Evolutionary conservation across 2,888 invertebrate genomes (phyloP), one percentile per base, ranked within the genome.

Genomic region (Theodoxus fluviatilis): DNA sequence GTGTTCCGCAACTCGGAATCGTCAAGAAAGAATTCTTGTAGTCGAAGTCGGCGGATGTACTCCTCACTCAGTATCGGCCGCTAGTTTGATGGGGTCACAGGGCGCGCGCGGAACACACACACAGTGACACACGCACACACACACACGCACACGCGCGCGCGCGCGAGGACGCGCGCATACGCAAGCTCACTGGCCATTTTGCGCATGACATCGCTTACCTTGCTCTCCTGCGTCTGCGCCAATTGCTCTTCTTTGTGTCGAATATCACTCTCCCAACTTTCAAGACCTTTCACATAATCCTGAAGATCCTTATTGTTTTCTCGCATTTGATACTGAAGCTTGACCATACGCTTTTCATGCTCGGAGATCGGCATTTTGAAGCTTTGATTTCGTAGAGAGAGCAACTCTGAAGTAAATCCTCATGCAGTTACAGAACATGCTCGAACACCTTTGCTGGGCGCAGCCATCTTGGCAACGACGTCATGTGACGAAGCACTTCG

Each of bases 261-360:
- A 12, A 86, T 84, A 12, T 85, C 84, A 4, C 75, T 74, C 75
- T 82, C 82, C 86, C 86, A 86, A 40, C 71, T 79, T 85, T 91
- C 90, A 82, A 94, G 88, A 83, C 93, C 94, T 77, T 91, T 90
- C 85, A 92, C 89, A 87, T 91, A 94, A 76, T 89, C 90, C 80
- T 91, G 90, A 68, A 94, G 87, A 81, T 92, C 92, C 75, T 91
- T 90, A 35, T 91, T 90, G 88, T 94, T 94, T 80, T 94, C 91
- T 77, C 90, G 90, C 71, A 92, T 89, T 86, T 93, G 91, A 82
- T 91, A 91, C 88, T 93, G 93, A 73, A 94, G 85, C 74, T 90
- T 86, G 76, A 92, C 86, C 74, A 92, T 90, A 85, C 91, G 89
- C 87, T 82, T 80, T 72, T 83, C 82, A 37, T 76, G 73, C 1